Percentiles rank a stretch among this genome's conserved stretches.
Conservation (phyloP, 2,113 vertebrate genomes). For the Periophthalmodon schlosseri region DNA sequence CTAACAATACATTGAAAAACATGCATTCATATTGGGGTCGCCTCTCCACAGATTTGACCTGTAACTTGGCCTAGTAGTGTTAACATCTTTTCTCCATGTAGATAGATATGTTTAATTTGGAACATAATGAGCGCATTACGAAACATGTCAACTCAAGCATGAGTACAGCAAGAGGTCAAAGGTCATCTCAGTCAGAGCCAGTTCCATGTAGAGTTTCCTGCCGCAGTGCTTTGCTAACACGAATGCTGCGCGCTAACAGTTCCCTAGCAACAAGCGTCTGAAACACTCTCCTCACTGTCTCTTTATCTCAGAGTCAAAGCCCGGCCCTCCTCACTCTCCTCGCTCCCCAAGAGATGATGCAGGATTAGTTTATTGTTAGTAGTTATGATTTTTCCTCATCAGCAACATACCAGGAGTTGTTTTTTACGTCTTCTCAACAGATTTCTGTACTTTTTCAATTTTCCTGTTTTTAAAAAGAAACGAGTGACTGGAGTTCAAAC, state of each 20-base stretch:
- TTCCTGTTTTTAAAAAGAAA: too few relatives aligned
- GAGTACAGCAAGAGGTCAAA: not conserved
- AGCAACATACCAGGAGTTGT: too few relatives aligned
- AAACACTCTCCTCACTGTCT: constrained; percentile 1
- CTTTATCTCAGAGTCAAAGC: constrained; percentile 11
- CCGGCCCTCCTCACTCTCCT: not conserved
- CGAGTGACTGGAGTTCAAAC: too few relatives aligned
- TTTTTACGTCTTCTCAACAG: too few relatives aligned
- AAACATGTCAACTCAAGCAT: not conserved
- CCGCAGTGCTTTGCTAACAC: constrained; percentile 16
- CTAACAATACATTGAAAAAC: too few relatives aligned
- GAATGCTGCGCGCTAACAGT: constrained; percentile 19
- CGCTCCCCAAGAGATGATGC: not conserved
- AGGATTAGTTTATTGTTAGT: not conserved
- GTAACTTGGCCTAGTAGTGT: too few relatives aligned
- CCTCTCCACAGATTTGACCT: too few relatives aligned
- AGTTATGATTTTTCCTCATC: not conserved
- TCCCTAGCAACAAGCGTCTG: constrained; percentile 21
- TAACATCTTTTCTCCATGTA: too few relatives aligned
- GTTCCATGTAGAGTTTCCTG: constrained; percentile 7
- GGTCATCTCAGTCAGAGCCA: not conserved
- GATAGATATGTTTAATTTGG: too few relatives aligned
- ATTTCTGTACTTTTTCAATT: too few relatives aligned
- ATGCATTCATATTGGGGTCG: too few relatives aligned
- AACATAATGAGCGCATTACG: not conserved